Evolutionary conservation across 2,888 invertebrate genomes (phyloP), one percentile per base, ranked within the genome.

Genomic region (Lochmaea capreae): DNA sequence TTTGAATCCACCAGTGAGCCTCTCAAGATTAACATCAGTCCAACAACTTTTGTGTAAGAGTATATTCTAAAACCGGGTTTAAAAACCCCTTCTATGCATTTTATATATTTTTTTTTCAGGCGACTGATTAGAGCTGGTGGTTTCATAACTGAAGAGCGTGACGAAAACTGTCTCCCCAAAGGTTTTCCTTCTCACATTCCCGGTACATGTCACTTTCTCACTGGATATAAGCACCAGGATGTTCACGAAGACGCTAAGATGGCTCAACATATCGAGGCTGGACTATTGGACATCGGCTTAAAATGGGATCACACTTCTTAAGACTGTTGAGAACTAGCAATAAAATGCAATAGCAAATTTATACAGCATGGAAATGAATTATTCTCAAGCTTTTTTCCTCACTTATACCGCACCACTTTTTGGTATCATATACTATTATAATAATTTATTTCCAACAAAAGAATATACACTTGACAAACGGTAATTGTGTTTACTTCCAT

Each of bases 1-100:
- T 97, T 98, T 84, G 98, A 98, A 87, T 97, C 97, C 0, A 93
- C 95, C 57, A 97, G 97, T 76, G 96, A 96, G 84, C 96, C 97
- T 0, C 89, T 96, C 81, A 92, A 92, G 87, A 95, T 97, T 85
- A 97, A 98, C 88, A 92, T 97, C 85, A 97, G 97, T 84, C 97
- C 97, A 3, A 97, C 96, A 11, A 97, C 97, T 61, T 93, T 95
- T 86, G 91, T 93, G 97, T 97, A 89, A 93, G 94, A 76, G 1
- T 54, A 16, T 10, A 18, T 16, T 54, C n/a, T n/a, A n/a, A n/a
- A n/a, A n/a, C n/a, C n/a, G n/a, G n/a, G n/a, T n/a, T n/a, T 18
- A 8, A 39, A 39, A 39, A 9, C 33, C 8, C 33, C 1, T 54
- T 54, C 5, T 71, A 22, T 16, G 43, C 3, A 11, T 54, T 39